Evolutionary conservation across 2,797 vertebrate genomes (phyloP).

Genomic region (Microtus californicus): DNA sequence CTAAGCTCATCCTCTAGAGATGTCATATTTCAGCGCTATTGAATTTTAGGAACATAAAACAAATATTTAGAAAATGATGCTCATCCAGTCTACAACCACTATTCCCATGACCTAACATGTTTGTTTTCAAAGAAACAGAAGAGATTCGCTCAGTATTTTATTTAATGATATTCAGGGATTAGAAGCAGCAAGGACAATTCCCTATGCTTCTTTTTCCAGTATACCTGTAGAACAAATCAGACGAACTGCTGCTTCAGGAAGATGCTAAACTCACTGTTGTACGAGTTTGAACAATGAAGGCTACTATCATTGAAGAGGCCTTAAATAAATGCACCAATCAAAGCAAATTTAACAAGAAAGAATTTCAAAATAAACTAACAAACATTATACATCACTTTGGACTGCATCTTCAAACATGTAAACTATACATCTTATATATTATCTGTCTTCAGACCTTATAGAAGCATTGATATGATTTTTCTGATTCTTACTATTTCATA

Average conservation of each 20-base stretch:
- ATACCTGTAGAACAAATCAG: not conserved
- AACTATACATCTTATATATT: not conserved
- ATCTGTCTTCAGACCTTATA: not conserved
- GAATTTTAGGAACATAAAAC: constrained; percentile 16
- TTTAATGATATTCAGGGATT: not conserved
- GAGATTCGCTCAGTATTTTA: constrained; percentile 21
- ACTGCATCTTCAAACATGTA: not conserved
- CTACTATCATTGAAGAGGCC: not conserved
- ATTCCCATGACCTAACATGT: not conserved
- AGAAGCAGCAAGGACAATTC: not conserved
- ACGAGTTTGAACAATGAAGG: not conserved
- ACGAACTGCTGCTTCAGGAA: not conserved
- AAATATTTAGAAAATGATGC: not conserved
- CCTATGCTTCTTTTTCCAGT: not conserved
- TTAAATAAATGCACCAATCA: not conserved
- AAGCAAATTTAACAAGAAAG: not conserved
- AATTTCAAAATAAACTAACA: not conserved
- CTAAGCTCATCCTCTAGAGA: not conserved
- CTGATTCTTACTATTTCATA: not conserved
- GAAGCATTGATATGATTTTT: not conserved
- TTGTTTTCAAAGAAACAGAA: not conserved
- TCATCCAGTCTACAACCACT: not conserved
- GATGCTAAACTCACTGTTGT: not conserved
- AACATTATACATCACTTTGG: not conserved
- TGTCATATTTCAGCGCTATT: not conserved